Base-by-base conservation (phyloP, 2,888 invertebrate species). In the Tortrix viridana region DNA sequence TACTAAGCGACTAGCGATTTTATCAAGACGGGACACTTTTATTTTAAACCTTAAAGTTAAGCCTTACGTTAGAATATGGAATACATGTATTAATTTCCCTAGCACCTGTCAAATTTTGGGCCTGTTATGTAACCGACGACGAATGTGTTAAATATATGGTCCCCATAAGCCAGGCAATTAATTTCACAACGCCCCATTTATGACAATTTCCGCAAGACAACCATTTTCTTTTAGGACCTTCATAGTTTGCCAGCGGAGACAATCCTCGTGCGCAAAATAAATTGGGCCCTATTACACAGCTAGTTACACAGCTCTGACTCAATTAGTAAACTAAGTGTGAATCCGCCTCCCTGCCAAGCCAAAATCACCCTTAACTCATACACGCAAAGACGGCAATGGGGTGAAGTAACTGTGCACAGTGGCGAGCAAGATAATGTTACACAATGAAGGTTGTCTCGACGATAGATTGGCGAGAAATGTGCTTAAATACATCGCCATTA, bases 251-350 rank as follows among this genome's bases (percentile, higher is more conserved):
- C 19, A 23, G 53, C 52, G 32, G 46, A 48, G 61, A 61, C 61
- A 55, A 48, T 61, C 55, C 49, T 55, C 55, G 61, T 55, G 43
- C 61, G 56, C 50, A 14, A 47, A 50, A 62, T 57, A 62, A 62
- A 62, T 62, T 37, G 56, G 26, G n/a, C 12, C 19, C 50, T 56
- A 62, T 62, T 62, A 62, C 46, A 62, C 50, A 50, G 46, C 62
- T 52, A 57, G 56, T 57, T 57, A 62, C 50, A 46, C 38, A 43
- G 18, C 46, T 56, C 56, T 46, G 19, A 38, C 44, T 52, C 56
- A 62, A 62, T 62, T 62, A 62, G 62, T 56, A 46, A 16, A 46
- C 50, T 62, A 57, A 62, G 62, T 62, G 62, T 57, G 38, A 62
- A 56, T 16, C 23, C 12, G 20, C 20, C 46, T 37, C 18, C 0